These are phyloP conservation scores for Alectura lathami DNA, from an alignment of 2,113 vertebrate genomes.

Conservation along the genomic window DNA sequence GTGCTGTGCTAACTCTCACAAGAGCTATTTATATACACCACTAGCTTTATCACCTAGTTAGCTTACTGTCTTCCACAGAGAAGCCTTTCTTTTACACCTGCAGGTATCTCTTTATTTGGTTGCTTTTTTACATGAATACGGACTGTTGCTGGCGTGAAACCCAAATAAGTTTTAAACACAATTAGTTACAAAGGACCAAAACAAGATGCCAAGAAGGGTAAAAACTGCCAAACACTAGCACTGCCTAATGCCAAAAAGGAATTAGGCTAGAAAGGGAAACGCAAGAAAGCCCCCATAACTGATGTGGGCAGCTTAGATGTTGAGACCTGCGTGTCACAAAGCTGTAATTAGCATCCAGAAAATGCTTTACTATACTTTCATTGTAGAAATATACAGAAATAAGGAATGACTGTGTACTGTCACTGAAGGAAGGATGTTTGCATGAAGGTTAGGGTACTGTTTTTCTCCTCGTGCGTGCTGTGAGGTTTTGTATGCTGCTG, in stretches of 20 bases:
- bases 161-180: not conserved
- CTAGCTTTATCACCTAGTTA: conserved; percentile 1
- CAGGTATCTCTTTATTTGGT: not conserved
- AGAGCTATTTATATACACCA: not conserved
- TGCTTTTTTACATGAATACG: not conserved
- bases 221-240: not conserved
- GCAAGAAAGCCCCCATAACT: not conserved
- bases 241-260: not conserved
- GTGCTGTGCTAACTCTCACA: not conserved
- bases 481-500: not conserved
- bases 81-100: not conserved
- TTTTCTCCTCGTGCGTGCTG: not conserved
- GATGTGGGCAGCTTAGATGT: not conserved
- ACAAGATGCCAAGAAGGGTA: not conserved
- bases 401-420: not conserved
- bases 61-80: not conserved
- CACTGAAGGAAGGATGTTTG: not conserved
- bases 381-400: not conserved
- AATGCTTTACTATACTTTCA: not conserved
- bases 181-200: not conserved
- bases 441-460: not conserved
- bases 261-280: not conserved
- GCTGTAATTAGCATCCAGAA: not conserved
- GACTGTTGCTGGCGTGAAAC: not conserved
- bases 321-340: not conserved